phyloP scores from a whole-genome alignment of 2,888 invertebrate genomes.

The Hymenopus coronatus region DNA sequence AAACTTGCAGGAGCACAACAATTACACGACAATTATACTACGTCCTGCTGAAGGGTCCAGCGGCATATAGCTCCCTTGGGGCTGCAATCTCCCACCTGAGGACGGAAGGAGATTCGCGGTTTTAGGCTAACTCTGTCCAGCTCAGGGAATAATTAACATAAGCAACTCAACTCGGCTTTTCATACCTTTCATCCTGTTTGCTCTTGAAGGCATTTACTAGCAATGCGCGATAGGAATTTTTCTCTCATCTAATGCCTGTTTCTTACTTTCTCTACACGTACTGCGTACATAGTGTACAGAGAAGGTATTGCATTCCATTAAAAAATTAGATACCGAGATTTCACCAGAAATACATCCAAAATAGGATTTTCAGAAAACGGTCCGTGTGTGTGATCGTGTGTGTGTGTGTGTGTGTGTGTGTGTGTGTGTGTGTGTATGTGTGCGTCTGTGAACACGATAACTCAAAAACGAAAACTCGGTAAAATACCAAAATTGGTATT shows the following conservation, averaged over 20 bases:
- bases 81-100: background rate
- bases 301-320: no score
- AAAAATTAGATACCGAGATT: no score
- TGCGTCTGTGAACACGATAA: no score
- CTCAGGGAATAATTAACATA: background rate
- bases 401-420: no score
- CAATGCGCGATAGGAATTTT: background rate
- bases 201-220: background rate
- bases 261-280: no score
- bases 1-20: background rate
- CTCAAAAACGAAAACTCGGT: no score
- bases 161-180: background rate
- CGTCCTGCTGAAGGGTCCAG: background rate
- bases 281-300: no score
- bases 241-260: background rate
- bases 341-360: no score
- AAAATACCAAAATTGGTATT: no score
- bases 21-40: background rate
- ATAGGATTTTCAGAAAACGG: no score
- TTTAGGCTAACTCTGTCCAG: background rate
- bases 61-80: background rate
- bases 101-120: background rate
- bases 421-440: no score
- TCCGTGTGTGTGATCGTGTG: no score
- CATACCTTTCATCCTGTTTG: background rate